Conservation (phyloP, 2,113 vertebrate species). For the Dipodomys ordii region DNA sequence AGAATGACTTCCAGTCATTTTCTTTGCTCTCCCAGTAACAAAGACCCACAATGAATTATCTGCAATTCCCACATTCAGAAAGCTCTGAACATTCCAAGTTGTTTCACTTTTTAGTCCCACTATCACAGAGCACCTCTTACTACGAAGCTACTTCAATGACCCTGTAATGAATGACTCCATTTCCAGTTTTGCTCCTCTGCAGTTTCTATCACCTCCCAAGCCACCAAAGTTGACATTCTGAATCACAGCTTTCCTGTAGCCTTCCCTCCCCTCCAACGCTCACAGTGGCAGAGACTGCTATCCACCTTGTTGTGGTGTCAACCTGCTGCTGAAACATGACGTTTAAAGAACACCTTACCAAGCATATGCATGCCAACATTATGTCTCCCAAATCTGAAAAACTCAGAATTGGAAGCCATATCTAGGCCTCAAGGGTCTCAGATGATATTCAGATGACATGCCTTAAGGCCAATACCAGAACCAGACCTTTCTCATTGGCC, state of each 20-base stretch:
- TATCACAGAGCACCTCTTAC: background rate
- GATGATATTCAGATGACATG: no score
- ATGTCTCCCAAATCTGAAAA: background rate
- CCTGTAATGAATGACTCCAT: slow-evolving; percentile 11
- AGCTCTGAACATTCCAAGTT: slow-evolving; percentile 13
- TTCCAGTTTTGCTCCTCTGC: background rate
- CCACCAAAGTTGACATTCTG: background rate
- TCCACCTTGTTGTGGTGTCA: no score
- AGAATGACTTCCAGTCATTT: background rate
- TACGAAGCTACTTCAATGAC: background rate
- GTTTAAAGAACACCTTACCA: background rate
- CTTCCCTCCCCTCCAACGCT: background rate
- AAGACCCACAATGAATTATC: background rate
- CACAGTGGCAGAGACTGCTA: background rate
- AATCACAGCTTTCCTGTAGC: background rate
- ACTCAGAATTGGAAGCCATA: background rate
- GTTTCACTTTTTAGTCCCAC: background rate
- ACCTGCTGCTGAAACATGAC: background rate
- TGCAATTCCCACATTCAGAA: background rate
- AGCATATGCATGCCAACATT: no score
- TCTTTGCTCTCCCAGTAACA: background rate
- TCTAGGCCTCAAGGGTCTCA: background rate
- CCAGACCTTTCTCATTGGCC: background rate
- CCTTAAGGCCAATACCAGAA: background rate
- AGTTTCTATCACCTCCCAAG: background rate